Base-by-base conservation (phyloP, 1,140 invertebrate genomes). In the Drosophila sulfurigaster region DNA sequence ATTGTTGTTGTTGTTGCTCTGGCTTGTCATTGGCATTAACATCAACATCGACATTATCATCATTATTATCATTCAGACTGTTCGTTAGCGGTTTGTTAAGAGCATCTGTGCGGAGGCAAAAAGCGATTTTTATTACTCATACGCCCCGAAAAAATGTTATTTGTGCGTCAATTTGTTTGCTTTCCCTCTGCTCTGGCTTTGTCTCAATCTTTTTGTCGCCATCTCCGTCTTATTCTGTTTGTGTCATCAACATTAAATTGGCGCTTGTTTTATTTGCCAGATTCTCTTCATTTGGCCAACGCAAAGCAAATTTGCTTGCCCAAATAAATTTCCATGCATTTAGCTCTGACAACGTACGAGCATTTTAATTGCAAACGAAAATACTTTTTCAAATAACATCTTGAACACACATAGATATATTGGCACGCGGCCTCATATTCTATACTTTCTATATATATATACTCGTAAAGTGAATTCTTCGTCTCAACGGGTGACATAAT, bases 261-360 rank as follows among this genome's bases (percentile, higher is more conserved):
- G 41, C 57, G 45, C 43, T 57, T 67, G 25, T 68, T 75, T 75
- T 66, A 10, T 25, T 25, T 25, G 15, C 46, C 2, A 57, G 43
- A 65, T 77, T 70, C 67, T 60, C 20, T 32, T 15, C 11, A 35
- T 52, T 35, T 43, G 43, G 45, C 15, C 28, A 46, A 72, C 46
- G 41, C 75, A 82, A 79, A 79, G 79, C 72, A 87, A 78, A 82
- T 88, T 83, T 66, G 68, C 67, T 62, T 82, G 64, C 32, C 45
- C 56, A 65, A 76, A 86, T 86, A 86, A 86, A 88, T 86, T 86
- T 87, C 65, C 46, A 64, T 43, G 79, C 82, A 78, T 86, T 82
- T 69, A 56, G 41, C 60, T 79, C 52, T 59, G 78, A 69, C 74
- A 78, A 58, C 16, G 49, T 52, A 16, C 48, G 11, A 51, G 63